phyloP scores from a whole-genome alignment of 2,113 vertebrate species.

The Oncorhynchus tshawytscha region DNA sequence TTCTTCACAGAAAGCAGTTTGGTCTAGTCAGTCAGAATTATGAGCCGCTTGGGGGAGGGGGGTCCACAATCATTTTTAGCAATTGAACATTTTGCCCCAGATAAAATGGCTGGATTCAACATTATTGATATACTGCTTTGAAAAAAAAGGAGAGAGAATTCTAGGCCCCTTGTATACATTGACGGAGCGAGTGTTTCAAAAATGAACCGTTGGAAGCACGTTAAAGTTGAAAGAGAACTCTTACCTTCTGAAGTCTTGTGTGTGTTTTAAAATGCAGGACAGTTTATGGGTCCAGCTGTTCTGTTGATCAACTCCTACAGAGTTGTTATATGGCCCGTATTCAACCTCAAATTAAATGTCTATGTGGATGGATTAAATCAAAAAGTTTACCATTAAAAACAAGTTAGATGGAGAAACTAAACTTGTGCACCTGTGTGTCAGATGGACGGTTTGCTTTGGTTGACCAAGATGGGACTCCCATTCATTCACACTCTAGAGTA shows the following conservation, averaged over 20 bases:
- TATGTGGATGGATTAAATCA: background rate
- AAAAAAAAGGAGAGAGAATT: conserved; percentile 1
- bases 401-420: background rate
- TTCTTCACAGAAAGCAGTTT: conserved; percentile 25
- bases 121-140: conserved; percentile 1
- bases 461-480: background rate
- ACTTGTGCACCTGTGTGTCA: conserved; percentile 37
- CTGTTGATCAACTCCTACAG: conserved; percentile 52
- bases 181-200: conserved; percentile 10
- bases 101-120: conserved; percentile 25
- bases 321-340: conserved; percentile 41
- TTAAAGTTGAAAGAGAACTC: conserved; percentile 21
- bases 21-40: conserved; percentile 20
- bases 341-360: conserved; percentile 6
- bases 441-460: conserved; percentile 27
- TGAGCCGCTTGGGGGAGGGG: conserved; percentile 9
- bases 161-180: conserved; percentile 16
- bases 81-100: background rate
- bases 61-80: conserved; percentile 16
- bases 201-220: conserved; percentile 67
- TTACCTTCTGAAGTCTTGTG: background rate
- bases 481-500: background rate
- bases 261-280: conserved; percentile 1
- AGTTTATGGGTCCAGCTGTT: conserved; percentile 25
- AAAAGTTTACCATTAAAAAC: background rate